These are phyloP conservation scores for Hydropotes inermis DNA, from an alignment of 2,113 vertebrate genomes.

Conservation along the genomic window DNA sequence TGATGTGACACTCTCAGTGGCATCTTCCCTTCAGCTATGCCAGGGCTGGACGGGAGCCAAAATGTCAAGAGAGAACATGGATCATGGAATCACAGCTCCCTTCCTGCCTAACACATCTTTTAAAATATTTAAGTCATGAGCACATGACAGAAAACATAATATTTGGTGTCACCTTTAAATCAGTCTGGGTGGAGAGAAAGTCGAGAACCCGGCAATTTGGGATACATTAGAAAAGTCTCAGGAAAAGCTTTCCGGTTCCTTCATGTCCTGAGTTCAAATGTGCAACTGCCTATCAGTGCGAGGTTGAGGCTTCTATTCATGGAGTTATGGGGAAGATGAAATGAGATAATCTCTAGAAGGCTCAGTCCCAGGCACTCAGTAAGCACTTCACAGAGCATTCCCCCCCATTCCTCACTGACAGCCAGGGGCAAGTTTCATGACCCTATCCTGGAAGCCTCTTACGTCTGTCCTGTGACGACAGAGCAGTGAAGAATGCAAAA, in stretches of 20 bases:
- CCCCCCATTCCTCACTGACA: not conserved
- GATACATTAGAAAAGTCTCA: not conserved
- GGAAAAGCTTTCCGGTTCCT: not conserved
- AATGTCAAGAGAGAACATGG: not conserved
- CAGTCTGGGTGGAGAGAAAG: not conserved
- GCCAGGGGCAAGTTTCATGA: not conserved
- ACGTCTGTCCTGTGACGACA: not conserved
- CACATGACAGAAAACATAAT: constrained; percentile 13
- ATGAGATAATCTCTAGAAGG: not conserved
- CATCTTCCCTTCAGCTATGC: not conserved
- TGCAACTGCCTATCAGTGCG: not conserved
- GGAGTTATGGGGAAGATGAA: not conserved
- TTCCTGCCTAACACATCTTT: constrained; percentile 12
- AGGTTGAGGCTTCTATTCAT: not conserved
- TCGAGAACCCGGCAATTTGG: constrained; percentile 30
- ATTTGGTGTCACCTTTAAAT: constrained; percentile 28
- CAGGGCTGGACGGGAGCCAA: not conserved
- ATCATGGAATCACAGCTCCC: constrained; percentile 4
- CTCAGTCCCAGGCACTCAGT: not conserved
- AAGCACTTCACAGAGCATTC: not conserved
- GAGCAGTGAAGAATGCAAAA: not conserved
- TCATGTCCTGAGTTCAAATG: not conserved
- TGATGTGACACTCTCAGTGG: not conserved
- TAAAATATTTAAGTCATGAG: constrained; percentile 31
- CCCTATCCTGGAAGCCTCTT: not conserved